Evolutionary conservation across 2,888 invertebrate genomes (phyloP).

Genomic region (Drosophila ustulata): DNA sequence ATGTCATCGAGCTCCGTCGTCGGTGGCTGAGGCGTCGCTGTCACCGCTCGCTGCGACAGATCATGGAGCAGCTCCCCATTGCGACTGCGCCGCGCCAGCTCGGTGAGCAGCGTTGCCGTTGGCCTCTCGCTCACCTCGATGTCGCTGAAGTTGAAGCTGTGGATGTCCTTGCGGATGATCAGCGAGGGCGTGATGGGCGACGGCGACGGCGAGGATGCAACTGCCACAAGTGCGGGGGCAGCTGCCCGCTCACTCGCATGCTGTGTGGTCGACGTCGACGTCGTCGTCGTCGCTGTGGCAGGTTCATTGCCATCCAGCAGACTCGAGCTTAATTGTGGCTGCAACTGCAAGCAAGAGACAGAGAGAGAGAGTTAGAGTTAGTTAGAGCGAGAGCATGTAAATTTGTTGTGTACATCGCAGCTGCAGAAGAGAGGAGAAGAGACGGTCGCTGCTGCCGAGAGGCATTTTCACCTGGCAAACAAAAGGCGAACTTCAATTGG

Average conservation of each 20-base stretch:
- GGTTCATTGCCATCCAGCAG: constrained; percentile 68
- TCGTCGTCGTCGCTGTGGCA: constrained; percentile 35
- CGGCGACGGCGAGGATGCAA: constrained; percentile 36
- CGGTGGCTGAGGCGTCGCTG: constrained; percentile 86
- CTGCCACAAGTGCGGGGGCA: constrained; percentile 37
- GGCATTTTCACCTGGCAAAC: constrained; percentile 79
- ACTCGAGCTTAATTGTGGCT: constrained; percentile 52
- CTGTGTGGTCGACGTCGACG: constrained; percentile 22
- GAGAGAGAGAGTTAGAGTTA: constrained; percentile 10
- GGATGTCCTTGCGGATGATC: constrained; percentile 85
- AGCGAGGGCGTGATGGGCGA: constrained; percentile 77
- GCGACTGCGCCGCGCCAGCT: constrained; percentile 81
- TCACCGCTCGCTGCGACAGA: constrained; percentile 84
- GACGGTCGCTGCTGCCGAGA: background rate
- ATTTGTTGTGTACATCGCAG: constrained; percentile 74
- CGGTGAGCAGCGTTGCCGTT: constrained; percentile 76
- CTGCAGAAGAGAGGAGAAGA: background rate
- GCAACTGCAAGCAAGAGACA: constrained; percentile 51
- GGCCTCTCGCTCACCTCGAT: constrained; percentile 84
- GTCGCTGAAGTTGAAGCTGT: constrained; percentile 84
- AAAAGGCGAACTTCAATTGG: constrained; percentile 75
- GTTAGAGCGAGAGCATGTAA: constrained; percentile 48
- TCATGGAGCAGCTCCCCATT: constrained; percentile 84
- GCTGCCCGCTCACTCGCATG: constrained; percentile 18
- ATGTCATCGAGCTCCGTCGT: constrained; percentile 93